These are phyloP conservation scores for Bombylius discolor DNA, from an alignment of 2,888 invertebrate species.

Conservation along the genomic window DNA sequence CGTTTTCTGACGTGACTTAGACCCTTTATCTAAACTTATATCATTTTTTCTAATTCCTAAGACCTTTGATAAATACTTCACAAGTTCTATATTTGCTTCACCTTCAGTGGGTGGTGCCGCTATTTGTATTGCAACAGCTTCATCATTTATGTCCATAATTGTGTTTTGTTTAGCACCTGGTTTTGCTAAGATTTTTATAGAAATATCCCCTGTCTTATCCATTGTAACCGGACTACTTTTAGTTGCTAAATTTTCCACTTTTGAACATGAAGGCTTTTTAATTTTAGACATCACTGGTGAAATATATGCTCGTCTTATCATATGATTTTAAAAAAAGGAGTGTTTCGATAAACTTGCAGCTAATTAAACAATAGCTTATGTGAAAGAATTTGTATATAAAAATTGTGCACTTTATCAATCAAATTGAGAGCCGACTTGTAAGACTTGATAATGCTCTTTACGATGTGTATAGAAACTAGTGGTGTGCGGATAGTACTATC, in stretches of 20 bases:
- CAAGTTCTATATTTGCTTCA: constrained; percentile 63
- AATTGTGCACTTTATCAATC: no score
- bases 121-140: constrained; percentile 61
- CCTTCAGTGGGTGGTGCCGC: constrained; percentile 71
- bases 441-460: no score
- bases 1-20: constrained; percentile 45
- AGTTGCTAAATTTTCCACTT: background rate
- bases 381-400: no score
- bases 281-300: background rate
- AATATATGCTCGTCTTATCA: background rate
- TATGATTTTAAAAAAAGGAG: no score
- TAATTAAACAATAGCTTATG: no score
- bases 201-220: constrained; percentile 47
- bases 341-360: no score
- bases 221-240: constrained; percentile 28
- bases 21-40: constrained; percentile 50
- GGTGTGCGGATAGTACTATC: no score
- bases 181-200: constrained; percentile 54
- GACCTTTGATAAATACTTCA: constrained; percentile 57
- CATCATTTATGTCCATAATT: constrained; percentile 48
- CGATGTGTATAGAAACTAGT: no score
- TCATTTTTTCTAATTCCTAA: constrained; percentile 57
- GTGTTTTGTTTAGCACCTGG: constrained; percentile 61
- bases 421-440: no score
- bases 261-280: background rate